phyloP scores from a whole-genome alignment of 1,140 invertebrate genomes.

The Meloidogyne exigua region DNA sequence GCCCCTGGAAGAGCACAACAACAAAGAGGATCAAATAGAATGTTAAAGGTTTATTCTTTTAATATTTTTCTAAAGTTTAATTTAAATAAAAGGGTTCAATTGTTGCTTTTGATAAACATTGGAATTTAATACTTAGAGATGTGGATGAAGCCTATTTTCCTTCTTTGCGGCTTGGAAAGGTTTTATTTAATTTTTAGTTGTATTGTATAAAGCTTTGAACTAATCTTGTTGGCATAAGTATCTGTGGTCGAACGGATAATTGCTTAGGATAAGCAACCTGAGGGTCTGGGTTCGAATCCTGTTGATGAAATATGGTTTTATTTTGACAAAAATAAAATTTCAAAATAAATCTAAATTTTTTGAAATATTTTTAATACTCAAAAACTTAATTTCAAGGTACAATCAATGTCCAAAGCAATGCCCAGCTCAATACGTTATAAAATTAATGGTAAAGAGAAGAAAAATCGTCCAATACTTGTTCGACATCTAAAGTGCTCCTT shows the following conservation, averaged over 20 bases:
- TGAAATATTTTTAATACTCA: background rate
- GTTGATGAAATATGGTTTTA: background rate
- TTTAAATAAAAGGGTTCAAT: constrained; percentile 70
- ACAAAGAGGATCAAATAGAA: constrained; percentile 31
- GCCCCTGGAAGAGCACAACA: constrained; percentile 3
- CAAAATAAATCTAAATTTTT: no score
- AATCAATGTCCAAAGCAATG: constrained; percentile 29
- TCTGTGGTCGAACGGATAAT: background rate
- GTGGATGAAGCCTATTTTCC: constrained; percentile 75
- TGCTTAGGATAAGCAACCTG: rapidly evolving
- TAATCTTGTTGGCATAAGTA: no score
- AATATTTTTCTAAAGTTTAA: no score
- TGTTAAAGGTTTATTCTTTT: constrained; percentile 25
- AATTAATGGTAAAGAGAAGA: background rate
- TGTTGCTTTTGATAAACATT: constrained; percentile 87
- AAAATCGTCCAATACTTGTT: background rate
- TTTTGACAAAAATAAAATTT: background rate
- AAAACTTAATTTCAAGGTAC: constrained; percentile 7
- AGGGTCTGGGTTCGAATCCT: background rate
- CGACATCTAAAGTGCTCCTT: constrained; percentile 42
- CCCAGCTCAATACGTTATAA: constrained; percentile 65
- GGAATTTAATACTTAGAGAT: constrained; percentile 83
- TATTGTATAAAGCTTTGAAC: no score
- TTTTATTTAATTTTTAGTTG: no score
- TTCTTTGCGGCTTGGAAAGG: constrained; percentile 23